Conservation (phyloP, 1,140 invertebrate genomes). For the Plutomurus gul region DNA sequence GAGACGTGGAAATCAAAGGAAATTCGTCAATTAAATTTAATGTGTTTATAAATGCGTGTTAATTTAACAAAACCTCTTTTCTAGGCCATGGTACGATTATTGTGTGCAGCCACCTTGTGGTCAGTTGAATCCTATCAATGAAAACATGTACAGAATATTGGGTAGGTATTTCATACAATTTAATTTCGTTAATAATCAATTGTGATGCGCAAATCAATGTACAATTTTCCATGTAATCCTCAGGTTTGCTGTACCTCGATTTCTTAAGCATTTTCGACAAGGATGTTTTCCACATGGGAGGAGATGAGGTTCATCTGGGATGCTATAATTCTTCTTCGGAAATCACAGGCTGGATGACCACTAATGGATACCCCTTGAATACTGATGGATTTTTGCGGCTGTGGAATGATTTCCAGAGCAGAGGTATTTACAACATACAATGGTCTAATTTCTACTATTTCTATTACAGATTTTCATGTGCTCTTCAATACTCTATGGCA, state of each 20-base stretch:
- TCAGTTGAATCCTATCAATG: constrained; percentile 43
- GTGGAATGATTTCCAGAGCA: constrained; percentile 51
- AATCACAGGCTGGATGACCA: constrained; percentile 52
- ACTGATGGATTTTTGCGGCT: constrained; percentile 34
- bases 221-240: neutral
- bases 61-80: too few relatives aligned
- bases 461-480: too few relatives aligned
- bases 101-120: constrained; percentile 53
- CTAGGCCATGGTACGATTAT: constrained; percentile 48
- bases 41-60: constrained; percentile 53
- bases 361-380: neutral
- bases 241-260: constrained; percentile 43
- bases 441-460: neutral
- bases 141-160: constrained; percentile 52
- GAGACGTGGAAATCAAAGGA: too few relatives aligned
- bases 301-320: constrained; percentile 55
- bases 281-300: constrained; percentile 57
- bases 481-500: too few relatives aligned
- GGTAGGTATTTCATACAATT: constrained; percentile 7
- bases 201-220: neutral
- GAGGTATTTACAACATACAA: neutral
- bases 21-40: constrained; percentile 37
- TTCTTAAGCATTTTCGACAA: constrained; percentile 58
- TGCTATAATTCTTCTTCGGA: constrained; percentile 55
- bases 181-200: too few relatives aligned